phyloP scores from a whole-genome alignment of 2,888 invertebrate genomes.

The Andricus curvator region DNA sequence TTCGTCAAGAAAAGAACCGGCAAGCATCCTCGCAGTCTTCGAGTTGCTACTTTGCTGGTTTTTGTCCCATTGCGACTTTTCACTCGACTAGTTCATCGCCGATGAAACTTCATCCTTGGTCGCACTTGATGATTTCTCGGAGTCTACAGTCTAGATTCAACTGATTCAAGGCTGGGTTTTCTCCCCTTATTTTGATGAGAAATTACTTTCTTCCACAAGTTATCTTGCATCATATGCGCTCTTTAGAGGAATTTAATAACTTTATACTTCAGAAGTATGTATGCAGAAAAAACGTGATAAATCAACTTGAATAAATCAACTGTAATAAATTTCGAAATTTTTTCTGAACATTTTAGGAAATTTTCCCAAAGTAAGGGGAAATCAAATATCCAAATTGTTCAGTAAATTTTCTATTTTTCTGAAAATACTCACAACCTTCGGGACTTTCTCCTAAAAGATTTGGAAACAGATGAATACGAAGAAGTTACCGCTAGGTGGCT shows the following conservation, averaged over 20 bases:
- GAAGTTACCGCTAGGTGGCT: no score
- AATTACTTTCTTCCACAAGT: constrained; percentile 19
- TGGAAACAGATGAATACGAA: no score
- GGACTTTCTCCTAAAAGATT: no score
- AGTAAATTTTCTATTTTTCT: no score
- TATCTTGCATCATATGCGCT: not conserved
- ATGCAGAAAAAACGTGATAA: not conserved
- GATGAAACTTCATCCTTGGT: constrained; percentile 32
- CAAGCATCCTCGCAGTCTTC: constrained; percentile 9
- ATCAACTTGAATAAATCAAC: no score
- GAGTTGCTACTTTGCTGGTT: constrained; percentile 26
- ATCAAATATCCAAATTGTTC: no score
- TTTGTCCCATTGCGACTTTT: constrained; percentile 32
- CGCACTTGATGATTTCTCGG: constrained; percentile 37
- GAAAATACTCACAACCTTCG: no score
- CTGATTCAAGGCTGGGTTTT: constrained; percentile 1
- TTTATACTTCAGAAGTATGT: not conserved
- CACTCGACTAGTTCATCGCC: constrained; percentile 28
- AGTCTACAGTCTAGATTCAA: constrained; percentile 1
- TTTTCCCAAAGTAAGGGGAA: no score
- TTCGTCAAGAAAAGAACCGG: constrained; percentile 42
- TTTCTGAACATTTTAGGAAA: no score
- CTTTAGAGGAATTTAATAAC: constrained; percentile 23
- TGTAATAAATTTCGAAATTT: no score
- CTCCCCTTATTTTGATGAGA: constrained; percentile 18